These are phyloP conservation scores for Strix aluco DNA, from an alignment of 2,113 vertebrate species.

Conservation along the genomic window DNA sequence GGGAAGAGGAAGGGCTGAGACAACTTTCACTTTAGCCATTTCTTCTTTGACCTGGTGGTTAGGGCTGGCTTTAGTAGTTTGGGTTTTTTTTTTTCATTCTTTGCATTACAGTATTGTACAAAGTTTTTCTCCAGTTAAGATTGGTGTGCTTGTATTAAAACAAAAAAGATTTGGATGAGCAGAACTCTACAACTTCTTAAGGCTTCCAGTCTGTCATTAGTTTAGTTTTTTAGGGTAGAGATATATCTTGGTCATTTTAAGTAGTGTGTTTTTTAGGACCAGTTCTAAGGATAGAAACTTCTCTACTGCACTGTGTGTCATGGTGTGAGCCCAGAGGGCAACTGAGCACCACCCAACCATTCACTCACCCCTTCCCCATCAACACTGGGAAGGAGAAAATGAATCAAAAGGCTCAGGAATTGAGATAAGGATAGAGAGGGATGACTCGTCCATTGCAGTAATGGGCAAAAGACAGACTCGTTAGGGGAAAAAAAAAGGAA, in stretches of 20 bases:
- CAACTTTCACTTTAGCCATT: neutral
- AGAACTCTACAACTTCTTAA: neutral
- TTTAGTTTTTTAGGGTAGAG: neutral
- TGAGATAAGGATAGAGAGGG: too few species aligned
- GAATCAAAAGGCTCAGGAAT: too few species aligned
- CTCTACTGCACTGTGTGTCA: neutral
- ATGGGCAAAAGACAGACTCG: too few species aligned
- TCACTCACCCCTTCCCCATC: too few species aligned
- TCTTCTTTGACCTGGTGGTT: neutral
- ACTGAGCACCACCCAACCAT: too few species aligned
- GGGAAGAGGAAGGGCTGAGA: neutral
- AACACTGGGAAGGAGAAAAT: too few species aligned
- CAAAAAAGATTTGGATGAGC: neutral
- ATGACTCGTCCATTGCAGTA: too few species aligned
- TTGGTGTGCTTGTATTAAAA: neutral
- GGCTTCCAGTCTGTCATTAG: neutral
- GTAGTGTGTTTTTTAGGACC: neutral
- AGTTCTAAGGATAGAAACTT: neutral
- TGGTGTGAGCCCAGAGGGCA: too few species aligned
- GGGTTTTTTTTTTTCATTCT: neutral
- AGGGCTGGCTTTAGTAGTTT: neutral
- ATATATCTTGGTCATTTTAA: neutral
- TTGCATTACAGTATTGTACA: neutral
- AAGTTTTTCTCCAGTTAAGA: neutral
- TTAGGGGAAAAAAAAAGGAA: too few species aligned